Evolutionary conservation across 2,113 vertebrate genomes (phyloP).

Genomic region (Indicator maculatus): DNA sequence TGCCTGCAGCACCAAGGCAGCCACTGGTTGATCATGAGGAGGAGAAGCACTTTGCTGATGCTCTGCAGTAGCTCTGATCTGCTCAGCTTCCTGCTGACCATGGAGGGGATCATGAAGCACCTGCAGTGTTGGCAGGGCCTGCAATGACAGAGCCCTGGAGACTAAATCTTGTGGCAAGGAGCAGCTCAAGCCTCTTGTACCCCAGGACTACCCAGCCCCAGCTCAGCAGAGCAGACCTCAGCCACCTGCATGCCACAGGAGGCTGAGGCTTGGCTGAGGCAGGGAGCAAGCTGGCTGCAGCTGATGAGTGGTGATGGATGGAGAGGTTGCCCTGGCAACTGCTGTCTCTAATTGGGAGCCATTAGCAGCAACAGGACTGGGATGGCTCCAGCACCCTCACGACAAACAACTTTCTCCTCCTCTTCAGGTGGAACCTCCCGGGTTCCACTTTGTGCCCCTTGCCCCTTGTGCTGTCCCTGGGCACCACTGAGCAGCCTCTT

Average conservation of each 20-base stretch:
- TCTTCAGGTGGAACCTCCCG: no score
- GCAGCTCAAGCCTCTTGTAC: not conserved
- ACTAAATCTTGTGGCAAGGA: conserved; percentile 40
- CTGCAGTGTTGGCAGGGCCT: conserved; percentile 1
- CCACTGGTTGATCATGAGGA: not conserved
- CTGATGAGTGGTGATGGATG: conserved; percentile 2
- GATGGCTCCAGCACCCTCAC: conserved; percentile 17
- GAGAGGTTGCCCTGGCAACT: conserved; percentile 67
- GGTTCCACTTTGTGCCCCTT: no score
- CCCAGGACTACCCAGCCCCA: conserved; percentile 36
- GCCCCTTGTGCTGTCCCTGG: no score
- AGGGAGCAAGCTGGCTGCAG: not conserved
- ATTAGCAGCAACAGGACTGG: conserved; percentile 55
- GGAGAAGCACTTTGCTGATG: not conserved
- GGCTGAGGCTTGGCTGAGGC: not conserved
- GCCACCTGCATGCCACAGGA: not conserved
- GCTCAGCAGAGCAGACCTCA: not conserved
- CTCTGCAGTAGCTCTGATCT: not conserved
- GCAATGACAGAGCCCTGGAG: not conserved
- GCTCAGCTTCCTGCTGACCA: not conserved
- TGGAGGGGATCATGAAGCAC: not conserved
- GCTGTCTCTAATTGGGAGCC: conserved; percentile 71
- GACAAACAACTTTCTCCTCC: no score
- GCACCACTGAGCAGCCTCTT: no score
- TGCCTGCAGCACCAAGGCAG: not conserved